Evolutionary conservation across 2,888 invertebrate genomes (phyloP).

Genomic region (Drosophila stalkeri): DNA sequence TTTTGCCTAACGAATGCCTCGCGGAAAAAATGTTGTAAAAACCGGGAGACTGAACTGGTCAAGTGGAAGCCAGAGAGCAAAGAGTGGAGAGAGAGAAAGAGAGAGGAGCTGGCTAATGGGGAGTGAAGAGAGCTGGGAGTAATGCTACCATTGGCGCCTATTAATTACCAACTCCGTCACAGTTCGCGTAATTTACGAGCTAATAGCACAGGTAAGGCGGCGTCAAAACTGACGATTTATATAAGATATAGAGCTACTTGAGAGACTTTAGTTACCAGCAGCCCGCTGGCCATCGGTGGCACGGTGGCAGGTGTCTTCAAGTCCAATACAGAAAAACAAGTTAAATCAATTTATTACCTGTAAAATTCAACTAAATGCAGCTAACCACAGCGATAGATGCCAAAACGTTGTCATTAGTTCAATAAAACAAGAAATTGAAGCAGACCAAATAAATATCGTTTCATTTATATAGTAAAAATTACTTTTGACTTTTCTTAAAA

Average conservation of each 20-base stretch:
- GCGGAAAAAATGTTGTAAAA: constrained; percentile 3
- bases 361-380: constrained; percentile 21
- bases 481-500: neutral
- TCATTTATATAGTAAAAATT: neutral
- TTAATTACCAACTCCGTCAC: constrained; percentile 46
- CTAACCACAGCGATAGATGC: neutral
- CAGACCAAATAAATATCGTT: neutral
- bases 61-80: neutral
- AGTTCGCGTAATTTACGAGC: constrained; percentile 44
- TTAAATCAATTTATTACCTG: constrained; percentile 23
- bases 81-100: neutral
- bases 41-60: constrained; percentile 12
- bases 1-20: constrained; percentile 4
- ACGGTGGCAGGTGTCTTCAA: neutral
- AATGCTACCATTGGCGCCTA: constrained; percentile 24
- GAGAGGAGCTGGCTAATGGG: neutral
- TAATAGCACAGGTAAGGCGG: constrained; percentile 14
- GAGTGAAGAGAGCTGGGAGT: neutral
- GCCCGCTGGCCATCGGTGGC: constrained; percentile 1
- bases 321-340: constrained; percentile 15
- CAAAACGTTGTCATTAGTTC: neutral
- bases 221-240: constrained; percentile 38
- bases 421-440: neutral
- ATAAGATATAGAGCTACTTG: constrained; percentile 32
- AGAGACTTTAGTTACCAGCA: constrained; percentile 4